Base-by-base conservation (phyloP, 2,113 vertebrate species). In the Picathartes gymnocephalus region DNA sequence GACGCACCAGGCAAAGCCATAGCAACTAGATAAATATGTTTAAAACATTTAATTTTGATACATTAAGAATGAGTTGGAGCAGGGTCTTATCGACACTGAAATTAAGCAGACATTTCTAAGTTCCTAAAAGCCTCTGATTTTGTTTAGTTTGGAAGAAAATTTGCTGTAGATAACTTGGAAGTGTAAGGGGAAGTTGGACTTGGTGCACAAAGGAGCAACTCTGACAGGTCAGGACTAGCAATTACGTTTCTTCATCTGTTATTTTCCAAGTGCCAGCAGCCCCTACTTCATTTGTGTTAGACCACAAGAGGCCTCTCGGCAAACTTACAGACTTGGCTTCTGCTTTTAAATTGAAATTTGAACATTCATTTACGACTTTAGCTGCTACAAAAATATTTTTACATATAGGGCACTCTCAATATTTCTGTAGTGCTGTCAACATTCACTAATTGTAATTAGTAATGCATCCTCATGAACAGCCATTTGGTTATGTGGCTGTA, bases 1-100 rank as follows among this genome's bases (percentile, higher is more conserved):
- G 95, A 96, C 2, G 3, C 82, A 91, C 76, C 77, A 73, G 48
- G 92, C 44, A 37, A 91, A 88, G 79, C 90, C 98, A 96, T 97
- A 88, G 97, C 96, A 98, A 97, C 96, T 19, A 87, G 85, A 83
- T 90, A 91, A 94, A 97, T 96, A 88, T 77, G 24, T 92, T 77
- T 96, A 86, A 94, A 97, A 65, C 64, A 93, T 92, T 94, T 92
- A 85, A 60, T 81, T 84, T 71, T 45, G 88, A 94, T 82, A 89
- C 88, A 94, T 97, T 92, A 95, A 94, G 90, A 91, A 76, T 51
- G 90, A 94, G 68, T 77, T 81, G 78, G 65, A 82, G 86, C 69
- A 58, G 71, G 48, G 79, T 50, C 84, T 96, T 87, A 95, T 72
- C 51, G 69, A 90, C 69, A 9, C 11, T 78, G 86, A 96, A 96